Evolutionary conservation across 1,140 invertebrate species (phyloP), one percentile per base, ranked within the genome.

Genomic region (Nebria ingens): DNA sequence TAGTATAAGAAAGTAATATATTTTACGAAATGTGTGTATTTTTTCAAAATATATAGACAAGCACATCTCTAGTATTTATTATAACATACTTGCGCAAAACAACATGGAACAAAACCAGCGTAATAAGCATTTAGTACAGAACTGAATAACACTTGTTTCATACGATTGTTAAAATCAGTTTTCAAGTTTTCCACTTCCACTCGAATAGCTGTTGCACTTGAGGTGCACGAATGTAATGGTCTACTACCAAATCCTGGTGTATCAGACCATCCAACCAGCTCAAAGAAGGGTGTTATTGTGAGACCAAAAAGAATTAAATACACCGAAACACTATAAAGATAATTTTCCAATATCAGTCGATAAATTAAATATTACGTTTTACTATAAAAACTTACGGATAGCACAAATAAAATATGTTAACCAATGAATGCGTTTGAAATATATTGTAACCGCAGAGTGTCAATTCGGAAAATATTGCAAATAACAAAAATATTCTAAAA

Each of bases 91-190:
- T 88, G 83, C 19, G 87, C 85, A 79, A 94, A 91, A 65, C 86
- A 86, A 64, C 92, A 87, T 0, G 94, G 94, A 19, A 97, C 83
- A 68, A 96, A 87, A 55, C 85, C 87, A 60, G 88, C 84, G 70
- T 96, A 93, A 68, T 97, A 97, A 0, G 92, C 89, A 63, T 87
- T 91, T 1, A 91, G 71, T 40, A 93, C 81, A 1, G 92, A 91
- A 64, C 89, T 91, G 66, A 94, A 97, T 2, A 97, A 73, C 52
- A 93, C 85, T 68, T 90, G 87, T 71, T 93, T 94, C 60, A 96
- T 78, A 50, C 93, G 74, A 45, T 80, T 77, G 68, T 96, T 95
- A 62, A 97, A 96, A 69, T 97, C 93, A 19, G 78, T 80, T 61
- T 86, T 84, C 3, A 97, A 67, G 15, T 79, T 77, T 56, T 92